Base-by-base conservation (phyloP, 2,113 vertebrate genomes). In the Corvus cornix region DNA sequence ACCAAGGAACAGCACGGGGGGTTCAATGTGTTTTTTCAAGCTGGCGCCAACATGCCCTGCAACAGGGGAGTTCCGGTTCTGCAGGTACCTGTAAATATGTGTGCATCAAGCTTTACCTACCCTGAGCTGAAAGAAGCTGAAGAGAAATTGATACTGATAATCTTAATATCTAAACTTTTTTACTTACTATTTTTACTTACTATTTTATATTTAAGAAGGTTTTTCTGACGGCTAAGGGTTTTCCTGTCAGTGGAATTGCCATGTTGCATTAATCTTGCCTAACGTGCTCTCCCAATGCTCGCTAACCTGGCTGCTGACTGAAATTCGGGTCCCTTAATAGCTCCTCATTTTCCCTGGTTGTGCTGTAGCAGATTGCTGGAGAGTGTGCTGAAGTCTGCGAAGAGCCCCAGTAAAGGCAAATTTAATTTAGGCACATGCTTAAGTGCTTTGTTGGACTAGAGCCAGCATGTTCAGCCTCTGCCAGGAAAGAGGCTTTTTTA, bases 371-470 rank as follows among this genome's bases (percentile, higher is more conserved):
- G 68, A 75, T 63, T 87, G 64, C 79, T 90, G 86, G 37, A 43
- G 94, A 74, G 78, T 37, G 43, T 86, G 79, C 90, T 91, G 66
- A 80, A 80, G 82, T 75, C 75, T 75, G 56, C 6, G 20, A 89
- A 72, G 90, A 94, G 76, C 73, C 48, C 48, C 52, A 48, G 64
- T 39, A 60, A 92, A 95, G 92, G 87, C 56, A 75, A 56, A 72
- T 81, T 83, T 43, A 66, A 93, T 89, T 91, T 63, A 77, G 85
- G 72, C 4, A 1, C 46, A 53, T 35, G 44, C 62, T 79, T 86
- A 96, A 96, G 88, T 96, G 95, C 88, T 94, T 93, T 87, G 53
- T 20, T 92, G 96, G 88, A 92, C 14, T 68, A 62, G 85, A 89
- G 93, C 88, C 86, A 87, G 73, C 27, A 3, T 0, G 6, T 70